Percentiles rank a stretch among this genome's conserved stretches.
phyloP scores from a whole-genome alignment of 2,113 vertebrate genomes.

The Australoheros scitulus region DNA sequence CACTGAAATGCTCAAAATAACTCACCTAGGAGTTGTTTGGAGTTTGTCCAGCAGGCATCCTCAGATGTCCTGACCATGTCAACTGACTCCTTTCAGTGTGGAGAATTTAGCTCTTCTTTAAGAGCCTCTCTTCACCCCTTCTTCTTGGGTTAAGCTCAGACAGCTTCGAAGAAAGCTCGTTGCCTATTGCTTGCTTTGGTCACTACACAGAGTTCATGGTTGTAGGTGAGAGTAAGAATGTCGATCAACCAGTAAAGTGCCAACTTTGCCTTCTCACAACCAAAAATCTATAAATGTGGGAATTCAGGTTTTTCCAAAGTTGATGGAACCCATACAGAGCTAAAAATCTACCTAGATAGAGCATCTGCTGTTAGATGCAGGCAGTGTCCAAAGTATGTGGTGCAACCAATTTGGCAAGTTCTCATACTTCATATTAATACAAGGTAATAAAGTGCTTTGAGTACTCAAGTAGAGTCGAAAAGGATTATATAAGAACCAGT shows the following conservation, averaged over 20 bases:
- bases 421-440: no score
- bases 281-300: not conserved
- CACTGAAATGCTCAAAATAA: not conserved
- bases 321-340: not conserved
- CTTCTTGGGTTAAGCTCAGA: not conserved
- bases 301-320: not conserved
- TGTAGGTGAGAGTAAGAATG: not conserved
- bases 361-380: no score
- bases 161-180: not conserved
- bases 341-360: no score
- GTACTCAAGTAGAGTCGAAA: no score
- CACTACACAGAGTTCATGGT: not conserved
- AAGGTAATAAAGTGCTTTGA: no score
- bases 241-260: not conserved
- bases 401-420: no score
- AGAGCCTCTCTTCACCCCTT: not conserved
- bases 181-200: not conserved
- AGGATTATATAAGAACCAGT: no score
- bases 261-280: not conserved
- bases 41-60: not conserved
- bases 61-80: not conserved
- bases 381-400: no score
- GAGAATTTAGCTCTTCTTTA: not conserved
- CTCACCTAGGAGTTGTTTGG: not conserved
- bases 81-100: not conserved